A percentile compares a stretch with the other conserved stretches of the same genome.
phyloP scores from a whole-genome alignment of 2,113 vertebrate species.

The Macaca fascicularis region DNA sequence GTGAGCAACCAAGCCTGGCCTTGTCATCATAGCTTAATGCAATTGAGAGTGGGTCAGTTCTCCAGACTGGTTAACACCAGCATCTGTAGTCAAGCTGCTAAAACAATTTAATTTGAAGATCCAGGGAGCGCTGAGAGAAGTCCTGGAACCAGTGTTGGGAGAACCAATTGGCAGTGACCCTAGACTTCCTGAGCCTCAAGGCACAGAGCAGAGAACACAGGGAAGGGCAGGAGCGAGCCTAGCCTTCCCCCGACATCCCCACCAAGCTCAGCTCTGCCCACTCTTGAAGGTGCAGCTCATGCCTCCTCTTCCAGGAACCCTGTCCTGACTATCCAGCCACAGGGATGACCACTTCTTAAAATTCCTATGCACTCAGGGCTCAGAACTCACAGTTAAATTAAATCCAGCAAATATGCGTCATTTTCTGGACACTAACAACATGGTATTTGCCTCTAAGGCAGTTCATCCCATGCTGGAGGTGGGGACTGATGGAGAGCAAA shows the following conservation, averaged over 20 bases:
- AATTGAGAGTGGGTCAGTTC: neutral
- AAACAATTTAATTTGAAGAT: neutral
- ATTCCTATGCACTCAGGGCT: neutral
- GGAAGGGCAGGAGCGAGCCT: neutral
- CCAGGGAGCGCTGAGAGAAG: neutral
- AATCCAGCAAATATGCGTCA: neutral
- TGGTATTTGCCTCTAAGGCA: neutral
- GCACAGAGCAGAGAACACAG: neutral
- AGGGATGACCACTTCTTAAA: neutral
- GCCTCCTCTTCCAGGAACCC: neutral
- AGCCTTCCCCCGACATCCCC: neutral
- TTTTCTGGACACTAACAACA: neutral
- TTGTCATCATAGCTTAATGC: neutral
- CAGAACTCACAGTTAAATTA: neutral
- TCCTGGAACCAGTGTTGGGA: neutral
- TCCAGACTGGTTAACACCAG: neutral
- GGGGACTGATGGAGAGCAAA: neutral
- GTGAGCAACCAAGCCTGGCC: too few species aligned
- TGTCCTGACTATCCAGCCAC: neutral
- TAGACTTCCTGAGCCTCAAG: neutral
- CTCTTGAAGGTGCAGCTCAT: neutral
- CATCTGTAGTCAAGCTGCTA: neutral
- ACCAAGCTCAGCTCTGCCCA: neutral
- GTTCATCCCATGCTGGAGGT: neutral
- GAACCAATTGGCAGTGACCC: neutral